A percentile compares a stretch with the other conserved stretches of the same genome.
Evolutionary conservation across 2,797 vertebrate species (phyloP).

Genomic region (Synaphobranchus kaupii): DNA sequence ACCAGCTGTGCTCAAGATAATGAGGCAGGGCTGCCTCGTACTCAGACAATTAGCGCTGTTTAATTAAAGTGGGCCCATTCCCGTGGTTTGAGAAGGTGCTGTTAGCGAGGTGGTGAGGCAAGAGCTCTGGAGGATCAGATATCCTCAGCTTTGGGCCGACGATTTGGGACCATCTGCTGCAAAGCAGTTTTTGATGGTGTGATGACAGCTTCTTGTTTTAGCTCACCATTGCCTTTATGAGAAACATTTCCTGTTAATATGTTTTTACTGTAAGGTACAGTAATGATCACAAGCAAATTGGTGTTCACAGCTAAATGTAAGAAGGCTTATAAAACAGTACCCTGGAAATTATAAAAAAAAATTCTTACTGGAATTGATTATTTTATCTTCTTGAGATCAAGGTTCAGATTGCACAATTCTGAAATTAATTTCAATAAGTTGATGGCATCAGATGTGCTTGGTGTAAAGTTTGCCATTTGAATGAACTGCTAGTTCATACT

Average conservation of each 20-base stretch:
- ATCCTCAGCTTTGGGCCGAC: slow-evolving; percentile 8
- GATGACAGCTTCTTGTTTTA: background rate
- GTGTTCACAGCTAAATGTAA: background rate
- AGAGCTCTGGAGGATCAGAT: slow-evolving; percentile 20
- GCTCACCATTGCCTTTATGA: background rate
- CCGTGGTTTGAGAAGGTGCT: slow-evolving; percentile 29
- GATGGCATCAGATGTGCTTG: background rate
- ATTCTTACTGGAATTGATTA: slow-evolving; percentile 2
- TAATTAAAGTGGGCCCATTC: slow-evolving; percentile 43
- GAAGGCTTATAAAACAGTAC: background rate
- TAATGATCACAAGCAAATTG: background rate
- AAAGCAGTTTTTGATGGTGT: slow-evolving; percentile 2
- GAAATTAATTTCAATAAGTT: slow-evolving; percentile 11
- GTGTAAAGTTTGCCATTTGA: background rate
- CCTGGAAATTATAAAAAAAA: background rate
- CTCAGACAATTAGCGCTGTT: slow-evolving; percentile 50
- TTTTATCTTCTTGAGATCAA: background rate
- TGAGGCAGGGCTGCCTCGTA: slow-evolving; percentile 33
- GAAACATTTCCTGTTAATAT: background rate
- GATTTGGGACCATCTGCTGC: slow-evolving; percentile 35
- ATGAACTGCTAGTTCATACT: background rate
- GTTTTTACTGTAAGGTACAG: background rate
- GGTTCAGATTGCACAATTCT: background rate
- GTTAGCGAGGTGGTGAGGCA: slow-evolving; percentile 33
- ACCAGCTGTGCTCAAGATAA: slow-evolving; percentile 43